Conservation (phyloP, 2,113 vertebrate genomes). For the Heterotilapia buettikoferi region DNA sequence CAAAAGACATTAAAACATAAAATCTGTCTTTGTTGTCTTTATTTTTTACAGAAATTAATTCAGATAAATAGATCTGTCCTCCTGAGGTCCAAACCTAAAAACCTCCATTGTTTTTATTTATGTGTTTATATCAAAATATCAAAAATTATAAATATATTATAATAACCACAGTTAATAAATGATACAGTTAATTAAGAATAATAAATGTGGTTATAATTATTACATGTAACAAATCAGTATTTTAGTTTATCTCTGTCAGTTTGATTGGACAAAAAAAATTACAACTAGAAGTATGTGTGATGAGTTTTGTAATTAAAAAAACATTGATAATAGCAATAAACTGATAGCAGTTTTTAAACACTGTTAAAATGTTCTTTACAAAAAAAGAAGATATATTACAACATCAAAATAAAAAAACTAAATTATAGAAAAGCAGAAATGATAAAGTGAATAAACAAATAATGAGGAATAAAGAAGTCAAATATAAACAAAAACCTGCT, state of each 20-base stretch:
- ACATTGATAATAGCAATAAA: background rate
- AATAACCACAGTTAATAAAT: background rate
- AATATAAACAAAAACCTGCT: background rate
- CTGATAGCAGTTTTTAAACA: background rate
- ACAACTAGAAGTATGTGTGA: fast-evolving
- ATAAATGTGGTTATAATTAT: background rate
- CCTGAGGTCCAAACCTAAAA: background rate
- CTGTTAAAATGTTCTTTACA: background rate
- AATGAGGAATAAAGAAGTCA: background rate
- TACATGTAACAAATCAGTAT: fast-evolving
- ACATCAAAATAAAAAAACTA: background rate
- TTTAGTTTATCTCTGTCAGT: background rate
- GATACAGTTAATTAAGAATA: background rate
- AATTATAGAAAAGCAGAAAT: background rate
- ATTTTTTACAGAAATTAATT: background rate
- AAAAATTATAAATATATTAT: fast-evolving
- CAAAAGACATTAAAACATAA: background rate
- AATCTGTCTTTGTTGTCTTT: background rate
- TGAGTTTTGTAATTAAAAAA: background rate
- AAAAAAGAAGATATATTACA: background rate
- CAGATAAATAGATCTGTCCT: background rate
- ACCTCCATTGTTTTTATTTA: background rate
- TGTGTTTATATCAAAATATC: background rate
- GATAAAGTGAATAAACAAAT: background rate
- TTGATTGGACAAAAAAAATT: fast-evolving